Percentiles rank a stretch among this genome's conserved stretches.
Conservation (phyloP, 1,140 invertebrate genomes). For the Megathymus violae region DNA sequence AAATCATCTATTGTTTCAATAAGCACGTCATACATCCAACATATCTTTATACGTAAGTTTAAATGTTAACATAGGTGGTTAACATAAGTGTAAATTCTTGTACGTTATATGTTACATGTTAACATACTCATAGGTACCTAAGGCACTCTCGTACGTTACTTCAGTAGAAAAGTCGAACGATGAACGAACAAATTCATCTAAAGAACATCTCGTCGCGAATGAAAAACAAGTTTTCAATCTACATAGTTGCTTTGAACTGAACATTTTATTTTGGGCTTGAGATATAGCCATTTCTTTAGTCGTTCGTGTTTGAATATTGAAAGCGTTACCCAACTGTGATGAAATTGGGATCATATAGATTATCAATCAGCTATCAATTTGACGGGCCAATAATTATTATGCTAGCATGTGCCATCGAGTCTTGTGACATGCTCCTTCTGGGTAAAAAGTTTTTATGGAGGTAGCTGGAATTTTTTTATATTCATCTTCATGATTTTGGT, state of each 20-base stretch:
- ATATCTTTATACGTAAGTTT: no score
- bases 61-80: no score
- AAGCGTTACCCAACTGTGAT: neutral
- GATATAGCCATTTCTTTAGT: neutral
- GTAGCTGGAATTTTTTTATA: neutral
- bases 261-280: conserved; percentile 8
- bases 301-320: neutral
- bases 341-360: neutral
- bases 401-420: neutral
- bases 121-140: neutral
- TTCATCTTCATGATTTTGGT: no score
- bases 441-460: neutral
- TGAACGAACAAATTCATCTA: conserved; percentile 22
- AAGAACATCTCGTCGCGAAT: conserved; percentile 21
- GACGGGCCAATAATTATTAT: neutral
- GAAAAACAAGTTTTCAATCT: conserved; percentile 26
- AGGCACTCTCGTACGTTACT: conserved; percentile 3
- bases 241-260: conserved; percentile 7
- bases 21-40: no score
- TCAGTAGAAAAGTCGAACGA: conserved; percentile 10
- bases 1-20: no score
- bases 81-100: no score
- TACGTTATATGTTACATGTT: no score
- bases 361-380: neutral
- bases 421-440: neutral